Conservation (phyloP, 2,797 vertebrate genomes). For the Diplodus puntazzo region DNA sequence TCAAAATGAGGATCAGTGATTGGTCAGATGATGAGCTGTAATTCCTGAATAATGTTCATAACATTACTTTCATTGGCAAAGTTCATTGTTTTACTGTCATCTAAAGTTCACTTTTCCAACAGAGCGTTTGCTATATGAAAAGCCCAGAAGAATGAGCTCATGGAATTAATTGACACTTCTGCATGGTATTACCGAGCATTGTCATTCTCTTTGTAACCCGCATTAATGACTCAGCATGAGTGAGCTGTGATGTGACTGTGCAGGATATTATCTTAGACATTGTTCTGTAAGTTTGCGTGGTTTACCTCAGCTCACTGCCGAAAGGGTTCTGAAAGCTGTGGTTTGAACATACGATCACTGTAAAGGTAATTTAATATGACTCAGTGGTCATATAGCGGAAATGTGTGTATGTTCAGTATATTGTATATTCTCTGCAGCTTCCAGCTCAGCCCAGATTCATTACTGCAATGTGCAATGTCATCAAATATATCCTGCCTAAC, state of each 20-base stretch:
- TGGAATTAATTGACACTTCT: too few relatives aligned
- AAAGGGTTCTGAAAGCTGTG: conserved; percentile 16
- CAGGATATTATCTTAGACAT: neutral
- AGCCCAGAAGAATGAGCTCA: neutral
- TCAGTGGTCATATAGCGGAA: neutral
- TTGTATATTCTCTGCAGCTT: neutral
- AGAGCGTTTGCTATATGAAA: neutral
- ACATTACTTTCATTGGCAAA: neutral
- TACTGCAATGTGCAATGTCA: neutral
- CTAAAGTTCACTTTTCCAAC: neutral
- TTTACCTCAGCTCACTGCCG: conserved; percentile 15
- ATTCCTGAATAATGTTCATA: conserved; percentile 30
- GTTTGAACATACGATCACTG: conserved; percentile 10
- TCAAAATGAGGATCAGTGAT: neutral
- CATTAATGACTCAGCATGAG: neutral
- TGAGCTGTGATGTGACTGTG: neutral
- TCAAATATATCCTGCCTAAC: neutral
- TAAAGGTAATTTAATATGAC: conserved; percentile 23
- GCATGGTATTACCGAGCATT: too few relatives aligned
- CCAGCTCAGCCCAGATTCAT: neutral
- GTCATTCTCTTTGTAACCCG: neutral
- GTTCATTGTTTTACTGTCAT: neutral
- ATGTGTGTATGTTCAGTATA: neutral
- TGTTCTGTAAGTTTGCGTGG: neutral
- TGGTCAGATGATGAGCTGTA: neutral